phyloP scores from a whole-genome alignment of 2,113 vertebrate species.

The Boulengeromyrus knoepffleri region DNA sequence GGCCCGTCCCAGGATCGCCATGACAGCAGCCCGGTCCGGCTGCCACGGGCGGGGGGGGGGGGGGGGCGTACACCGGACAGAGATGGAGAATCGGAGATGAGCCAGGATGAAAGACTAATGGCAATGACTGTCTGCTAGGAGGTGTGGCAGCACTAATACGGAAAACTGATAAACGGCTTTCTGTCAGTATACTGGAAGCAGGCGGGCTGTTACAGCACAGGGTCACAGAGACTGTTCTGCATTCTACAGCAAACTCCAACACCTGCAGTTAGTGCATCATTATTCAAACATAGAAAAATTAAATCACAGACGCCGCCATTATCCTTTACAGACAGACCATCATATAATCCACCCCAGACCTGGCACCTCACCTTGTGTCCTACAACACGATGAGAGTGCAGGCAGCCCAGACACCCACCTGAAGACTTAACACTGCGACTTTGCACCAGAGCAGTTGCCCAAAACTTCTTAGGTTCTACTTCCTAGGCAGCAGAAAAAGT shows the following conservation, averaged over 20 bases:
- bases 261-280: not conserved
- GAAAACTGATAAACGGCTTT: not conserved
- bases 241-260: not conserved
- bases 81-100: not conserved
- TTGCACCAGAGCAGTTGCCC: not conserved
- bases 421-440: not conserved
- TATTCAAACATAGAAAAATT: not conserved
- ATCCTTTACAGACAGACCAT: not conserved
- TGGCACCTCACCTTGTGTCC: not conserved
- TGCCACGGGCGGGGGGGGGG: not conserved
- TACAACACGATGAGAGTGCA: not conserved
- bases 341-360: not conserved
- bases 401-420: not conserved
- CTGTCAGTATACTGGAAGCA: not conserved
- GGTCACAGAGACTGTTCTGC: not conserved
- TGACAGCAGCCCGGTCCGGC: not conserved
- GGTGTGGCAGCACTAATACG: not conserved
- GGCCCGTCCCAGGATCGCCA: not conserved
- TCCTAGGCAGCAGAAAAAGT: not conserved
- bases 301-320: not conserved
- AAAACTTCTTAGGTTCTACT: not conserved
- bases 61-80: not conserved
- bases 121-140: not conserved
- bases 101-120: not conserved
- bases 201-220: not conserved